A percentile compares a stretch with the other conserved stretches of the same genome.
phyloP scores from a whole-genome alignment of 1,140 invertebrate genomes.

The Proctacanthus coquilletti region DNA sequence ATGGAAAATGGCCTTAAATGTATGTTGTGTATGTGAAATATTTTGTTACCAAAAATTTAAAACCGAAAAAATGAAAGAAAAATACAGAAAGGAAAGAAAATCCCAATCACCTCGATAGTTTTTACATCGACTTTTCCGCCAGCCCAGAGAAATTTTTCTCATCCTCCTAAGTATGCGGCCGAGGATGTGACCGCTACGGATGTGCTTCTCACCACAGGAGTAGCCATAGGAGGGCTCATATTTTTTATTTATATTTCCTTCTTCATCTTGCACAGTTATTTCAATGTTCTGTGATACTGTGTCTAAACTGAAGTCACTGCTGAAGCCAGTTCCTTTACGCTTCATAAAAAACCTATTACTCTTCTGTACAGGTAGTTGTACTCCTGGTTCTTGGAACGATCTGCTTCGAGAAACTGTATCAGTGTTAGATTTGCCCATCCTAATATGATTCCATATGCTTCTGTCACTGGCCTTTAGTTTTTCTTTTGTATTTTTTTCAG shows the following conservation, averaged over 20 bases:
- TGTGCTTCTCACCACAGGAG: neutral
- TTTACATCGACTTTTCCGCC: conserved; percentile 27
- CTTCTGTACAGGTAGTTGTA: conserved; percentile 6
- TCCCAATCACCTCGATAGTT: conserved; percentile 26
- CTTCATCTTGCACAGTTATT: conserved; percentile 28
- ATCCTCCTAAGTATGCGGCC: conserved; percentile 21
- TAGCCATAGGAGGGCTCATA: neutral
- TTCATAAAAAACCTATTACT: too few species aligned
- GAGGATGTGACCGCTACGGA: conserved; percentile 17
- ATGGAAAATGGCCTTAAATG: too few species aligned
- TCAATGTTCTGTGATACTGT: conserved; percentile 25
- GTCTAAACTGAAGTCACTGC: conserved; percentile 24
- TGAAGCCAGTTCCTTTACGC: conserved; percentile 4
- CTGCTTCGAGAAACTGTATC: conserved; percentile 22
- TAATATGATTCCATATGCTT: too few species aligned
- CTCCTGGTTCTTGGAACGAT: conserved; percentile 25
- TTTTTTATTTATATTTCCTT: conserved; percentile 21
- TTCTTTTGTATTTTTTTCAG: too few species aligned
- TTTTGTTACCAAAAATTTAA: neutral
- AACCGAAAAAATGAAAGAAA: neutral
- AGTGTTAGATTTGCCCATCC: too few species aligned
- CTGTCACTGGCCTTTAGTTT: too few species aligned
- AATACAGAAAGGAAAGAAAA: conserved; percentile 2
- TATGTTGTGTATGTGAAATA: too few species aligned
- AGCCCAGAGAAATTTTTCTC: conserved; percentile 22